Conservation (phyloP, 2,113 vertebrate genomes). For the Illadopsis cleaveri region DNA sequence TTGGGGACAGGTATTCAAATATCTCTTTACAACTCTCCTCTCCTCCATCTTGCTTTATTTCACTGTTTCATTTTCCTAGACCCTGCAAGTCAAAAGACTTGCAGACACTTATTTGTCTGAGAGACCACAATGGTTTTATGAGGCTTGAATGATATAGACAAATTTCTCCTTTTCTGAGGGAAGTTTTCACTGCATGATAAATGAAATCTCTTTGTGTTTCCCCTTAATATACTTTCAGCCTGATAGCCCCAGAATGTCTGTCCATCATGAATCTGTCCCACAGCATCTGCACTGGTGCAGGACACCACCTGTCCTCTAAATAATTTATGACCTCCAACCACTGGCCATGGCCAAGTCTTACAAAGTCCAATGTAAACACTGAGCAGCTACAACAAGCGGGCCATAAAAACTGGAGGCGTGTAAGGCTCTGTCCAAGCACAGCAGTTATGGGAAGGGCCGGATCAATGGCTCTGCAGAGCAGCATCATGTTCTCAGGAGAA, state of each 20-base stretch:
- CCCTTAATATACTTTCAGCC: not conserved
- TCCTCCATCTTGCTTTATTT: not conserved
- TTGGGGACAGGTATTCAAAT: not conserved
- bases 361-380: not conserved
- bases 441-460: not conserved
- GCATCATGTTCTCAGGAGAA: rapidly evolving
- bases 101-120: not conserved
- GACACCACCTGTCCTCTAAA: not conserved
- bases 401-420: not conserved
- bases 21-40: not conserved
- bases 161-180: not conserved
- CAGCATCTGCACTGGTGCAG: not conserved
- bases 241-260: not conserved
- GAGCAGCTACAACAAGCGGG: not conserved
- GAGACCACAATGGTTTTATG: not conserved
- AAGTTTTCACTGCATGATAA: not conserved
- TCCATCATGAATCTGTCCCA: not conserved
- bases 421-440: not conserved
- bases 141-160: not conserved
- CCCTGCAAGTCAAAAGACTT: not conserved
- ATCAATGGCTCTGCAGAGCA: not conserved
- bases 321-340: not conserved
- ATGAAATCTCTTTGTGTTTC: not conserved
- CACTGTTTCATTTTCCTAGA: not conserved
- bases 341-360: not conserved